Evolutionary conservation across 2,888 invertebrate genomes (phyloP), one percentile per base, ranked within the genome.

Genomic region (Tenthredo livida): DNA sequence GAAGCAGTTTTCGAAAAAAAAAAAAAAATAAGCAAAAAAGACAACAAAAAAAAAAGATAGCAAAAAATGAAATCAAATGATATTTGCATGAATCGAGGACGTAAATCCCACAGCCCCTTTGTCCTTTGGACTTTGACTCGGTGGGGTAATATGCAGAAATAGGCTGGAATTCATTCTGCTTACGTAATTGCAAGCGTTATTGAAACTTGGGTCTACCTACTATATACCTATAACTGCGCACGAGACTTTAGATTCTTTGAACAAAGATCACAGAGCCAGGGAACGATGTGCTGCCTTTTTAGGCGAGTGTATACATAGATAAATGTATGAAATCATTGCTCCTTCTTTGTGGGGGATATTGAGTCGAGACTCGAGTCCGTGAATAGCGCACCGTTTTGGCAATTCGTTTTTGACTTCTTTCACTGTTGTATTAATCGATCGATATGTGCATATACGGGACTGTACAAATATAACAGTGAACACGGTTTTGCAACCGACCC

Each of bases 101-200:
- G 21, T 12, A 21, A 37, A 54, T 33, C 54, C 33, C 10, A 5
- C 37, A 61, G 25, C 61, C 25, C 25, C 77, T 77, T 77, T 77
- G 50, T 43, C 72, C 37, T 37, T 70, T 17, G 70, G 70, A 70
- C 70, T 37, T 70, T 33, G 70, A 70, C 37, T 73, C 40, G 40
- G 72, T n/a, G n/a, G 72, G n/a, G 37, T 21, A 21, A 29, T 77
- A 33, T 29, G 47, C 77, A 50, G 50, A 54, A n/a, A 54, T 12
- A 54, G 29, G 29, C 15, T 10, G 77, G 54, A 50, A 77, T 77
- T 77, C 54, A 77, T 75, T 75, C 40, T 43, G 29, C 25, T 75
- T 75, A 75, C 75, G 43, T 75, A 75, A 75, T 75, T 75, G 75
- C 43, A n/a, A 75, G 47, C 75, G 43, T 75, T 75, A 21, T 75